Base-by-base conservation (phyloP, 2,888 invertebrate species). In the Ischnura elegans region DNA sequence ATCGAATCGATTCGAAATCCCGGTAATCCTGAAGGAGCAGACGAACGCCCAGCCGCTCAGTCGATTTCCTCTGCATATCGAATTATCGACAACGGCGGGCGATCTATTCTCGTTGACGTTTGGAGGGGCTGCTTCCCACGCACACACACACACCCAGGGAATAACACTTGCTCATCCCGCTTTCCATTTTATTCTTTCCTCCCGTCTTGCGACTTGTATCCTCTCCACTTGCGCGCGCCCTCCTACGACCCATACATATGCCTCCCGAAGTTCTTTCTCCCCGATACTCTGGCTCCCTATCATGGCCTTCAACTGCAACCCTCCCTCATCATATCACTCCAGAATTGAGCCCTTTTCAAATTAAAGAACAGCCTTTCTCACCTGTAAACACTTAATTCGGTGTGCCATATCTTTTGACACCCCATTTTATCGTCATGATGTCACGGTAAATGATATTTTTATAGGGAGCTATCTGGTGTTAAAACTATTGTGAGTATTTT, bases 11-110 rank as follows among this genome's bases (percentile, higher is more conserved):
- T n/a, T 76, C 36, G 36, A 36, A 13, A 61, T 25, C 55, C 36
- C 87, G 61, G 90, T 43, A 10, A 55, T 13, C 51, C 16, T 13
- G 51, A 51, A 2, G 19, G 76, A n/a, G 25, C 29, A 16, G 36
- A 13, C 29, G n/a, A 36, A 13, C 10, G 55, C 55, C 25, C n/a
- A 90, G 45, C 90, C 61, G n/a, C 90, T 36, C 36, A 25, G 90
- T 90, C 51, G 66, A 55, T 61, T 90, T 90, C 36, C 55, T 42
- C 3, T 42, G 43, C 90, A 90, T 66, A 90, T 90, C 90, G 90
- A 90, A 29, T 45, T 61, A 90, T 90, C 90, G 61, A 43, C 51
- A 43, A n/a, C n/a, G n/a, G n/a, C n/a, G 87, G 4, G 61, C 21
- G 61, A 61, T 90, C 42, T 90, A 55, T 55, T 90, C 61, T n/a